Base-by-base conservation (phyloP, 2,113 vertebrate species). In the Sinosuthora webbiana region DNA sequence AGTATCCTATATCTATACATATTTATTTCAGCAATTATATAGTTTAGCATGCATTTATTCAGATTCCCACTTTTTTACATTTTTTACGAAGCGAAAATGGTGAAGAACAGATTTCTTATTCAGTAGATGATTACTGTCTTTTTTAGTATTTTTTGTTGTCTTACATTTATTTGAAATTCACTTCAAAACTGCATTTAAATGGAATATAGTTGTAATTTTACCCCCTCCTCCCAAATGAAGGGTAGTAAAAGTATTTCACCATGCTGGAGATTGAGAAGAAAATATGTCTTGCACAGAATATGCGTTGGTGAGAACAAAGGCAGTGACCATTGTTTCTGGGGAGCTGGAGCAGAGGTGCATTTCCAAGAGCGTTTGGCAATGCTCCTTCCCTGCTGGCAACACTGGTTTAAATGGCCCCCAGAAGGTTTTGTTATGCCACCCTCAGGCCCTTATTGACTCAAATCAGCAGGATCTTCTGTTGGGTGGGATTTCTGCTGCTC, bases 1-100 rank as follows among this genome's bases (percentile, higher is more conserved):
- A 93, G 91, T 94, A 95, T 76, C 91, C 77, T 95, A 94, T 95
- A 97, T 91, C 95, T 95, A 95, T 95, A 96, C 96, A 97, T 97
- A 97, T 97, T 95, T 95, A 96, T 96, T 95, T 87, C 73, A 85
- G 83, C 91, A 95, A 95, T 97, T 97, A 97, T 69, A 79, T 91
- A 83, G 81, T 93, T 97, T 79, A 93, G 74, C 37, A 97, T 93
- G 70, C 81, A 96, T 97, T 95, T 95, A 95, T 96, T 94, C 96
- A 92, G 74, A 89, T 95, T 84, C 57, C 25, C 71, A 64, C 52
- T 64, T 95, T 76, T 96, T 93, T 79, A 75, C 69, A 77, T 87
- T 89, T 95, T 91, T 94, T 91, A 84, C 7, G 31, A 95, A 87
- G 80, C 37, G 18, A 95, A 95, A 95, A 89, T 39, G 41, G 89